Conservation (phyloP, 1,140 invertebrate species). For the Popillia japonica region DNA sequence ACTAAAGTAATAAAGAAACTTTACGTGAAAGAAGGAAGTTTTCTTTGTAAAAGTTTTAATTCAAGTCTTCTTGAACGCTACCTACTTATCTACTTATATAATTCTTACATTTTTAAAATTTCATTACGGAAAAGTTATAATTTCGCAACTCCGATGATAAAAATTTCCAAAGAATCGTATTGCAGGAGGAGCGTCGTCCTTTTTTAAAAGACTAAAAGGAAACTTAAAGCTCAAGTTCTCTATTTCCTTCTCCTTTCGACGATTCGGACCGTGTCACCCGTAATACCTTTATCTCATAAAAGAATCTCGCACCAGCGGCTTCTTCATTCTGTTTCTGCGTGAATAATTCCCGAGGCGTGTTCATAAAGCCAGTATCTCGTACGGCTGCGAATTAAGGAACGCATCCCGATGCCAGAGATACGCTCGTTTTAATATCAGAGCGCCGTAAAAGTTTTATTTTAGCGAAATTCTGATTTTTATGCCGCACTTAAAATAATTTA, state of each 20-base stretch:
- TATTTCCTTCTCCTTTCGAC: not conserved
- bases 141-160: conserved; percentile 1
- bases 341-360: conserved; percentile 9
- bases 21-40: not conserved
- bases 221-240: not conserved
- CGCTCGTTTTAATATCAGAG: conserved; percentile 7
- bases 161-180: not conserved
- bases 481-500: conserved; percentile 5
- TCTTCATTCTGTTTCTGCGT: not conserved
- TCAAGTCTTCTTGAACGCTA: not conserved
- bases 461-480: conserved; percentile 15
- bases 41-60: not conserved
- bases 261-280: conserved; percentile 12
- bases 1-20: not conserved
- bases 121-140: conserved; percentile 10
- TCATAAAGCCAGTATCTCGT: not conserved
- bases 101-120: conserved; percentile 15
- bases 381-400: not conserved
- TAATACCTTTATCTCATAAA: conserved; percentile 19
- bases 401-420: conserved; percentile 3
- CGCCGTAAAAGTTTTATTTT: conserved; percentile 11
- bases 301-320: conserved; percentile 5
- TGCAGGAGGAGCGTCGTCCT: not conserved
- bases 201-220: not conserved
- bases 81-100: conserved; percentile 9